phyloP scores from a whole-genome alignment of 2,797 vertebrate genomes.

The Schizopygopsis pylzovi region DNA sequence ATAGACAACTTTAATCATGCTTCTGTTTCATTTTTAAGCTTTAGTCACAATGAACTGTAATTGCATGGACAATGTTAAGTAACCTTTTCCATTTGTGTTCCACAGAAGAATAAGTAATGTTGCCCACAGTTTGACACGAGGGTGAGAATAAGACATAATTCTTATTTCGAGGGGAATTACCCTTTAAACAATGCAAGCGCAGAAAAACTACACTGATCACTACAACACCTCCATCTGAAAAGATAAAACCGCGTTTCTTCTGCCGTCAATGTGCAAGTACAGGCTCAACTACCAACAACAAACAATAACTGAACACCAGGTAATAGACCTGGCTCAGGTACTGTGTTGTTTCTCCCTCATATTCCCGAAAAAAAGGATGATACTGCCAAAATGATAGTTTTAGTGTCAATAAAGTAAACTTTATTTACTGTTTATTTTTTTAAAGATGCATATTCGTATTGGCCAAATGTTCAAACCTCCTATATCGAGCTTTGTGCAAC shows the following conservation, averaged over 20 bases:
- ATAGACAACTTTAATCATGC: neutral
- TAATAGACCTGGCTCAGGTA: neutral
- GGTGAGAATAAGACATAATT: neutral
- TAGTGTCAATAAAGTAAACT: neutral
- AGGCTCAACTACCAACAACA: neutral
- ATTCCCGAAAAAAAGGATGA: neutral
- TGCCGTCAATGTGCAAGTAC: neutral
- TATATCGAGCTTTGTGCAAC: neutral
- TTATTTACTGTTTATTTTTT: constrained; percentile 1
- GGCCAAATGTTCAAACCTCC: neutral
- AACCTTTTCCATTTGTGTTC: neutral
- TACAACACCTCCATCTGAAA: neutral
- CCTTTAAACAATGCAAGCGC: neutral
- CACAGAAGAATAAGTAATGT: neutral
- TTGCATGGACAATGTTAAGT: neutral
- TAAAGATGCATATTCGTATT: neutral
- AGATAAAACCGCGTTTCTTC: neutral
- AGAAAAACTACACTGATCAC: neutral
- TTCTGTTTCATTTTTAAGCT: neutral
- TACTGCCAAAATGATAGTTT: neutral
- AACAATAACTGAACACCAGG: neutral
- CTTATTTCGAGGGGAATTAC: neutral
- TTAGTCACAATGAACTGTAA: neutral
- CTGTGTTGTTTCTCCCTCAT: neutral
- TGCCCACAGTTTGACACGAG: neutral